Conservation (phyloP, 2,113 vertebrate species). For the Datnioides undecimradiatus region DNA sequence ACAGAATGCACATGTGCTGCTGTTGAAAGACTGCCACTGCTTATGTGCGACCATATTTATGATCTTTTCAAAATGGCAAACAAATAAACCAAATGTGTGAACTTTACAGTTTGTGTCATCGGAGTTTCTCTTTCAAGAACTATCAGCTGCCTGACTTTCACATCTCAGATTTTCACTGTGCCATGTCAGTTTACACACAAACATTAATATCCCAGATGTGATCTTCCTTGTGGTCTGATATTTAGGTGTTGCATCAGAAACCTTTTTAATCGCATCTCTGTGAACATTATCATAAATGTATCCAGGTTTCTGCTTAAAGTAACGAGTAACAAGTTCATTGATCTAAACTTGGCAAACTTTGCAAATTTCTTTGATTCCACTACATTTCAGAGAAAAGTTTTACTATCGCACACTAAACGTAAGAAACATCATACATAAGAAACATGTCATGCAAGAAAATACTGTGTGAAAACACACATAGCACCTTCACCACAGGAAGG, state of each 20-base stretch:
- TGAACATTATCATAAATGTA: no score
- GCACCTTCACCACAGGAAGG: neutral
- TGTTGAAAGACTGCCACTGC: constrained; percentile 68
- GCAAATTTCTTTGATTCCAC: no score
- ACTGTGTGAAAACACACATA: neutral
- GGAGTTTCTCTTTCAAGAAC: neutral
- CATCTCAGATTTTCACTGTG: neutral
- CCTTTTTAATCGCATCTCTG: no score
- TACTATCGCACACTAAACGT: no score
- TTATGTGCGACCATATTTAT: constrained; percentile 74
- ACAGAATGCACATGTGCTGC: constrained; percentile 44
- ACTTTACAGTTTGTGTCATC: constrained; percentile 31
- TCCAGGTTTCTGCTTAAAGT: no score
- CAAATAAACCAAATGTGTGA: constrained; percentile 83
- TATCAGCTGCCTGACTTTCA: neutral
- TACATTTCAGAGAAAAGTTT: no score
- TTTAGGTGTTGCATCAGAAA: no score
- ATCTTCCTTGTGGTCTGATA: no score
- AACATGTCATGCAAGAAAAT: neutral
- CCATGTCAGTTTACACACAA: neutral
- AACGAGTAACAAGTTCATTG: no score
- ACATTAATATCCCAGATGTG: neutral
- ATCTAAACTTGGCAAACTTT: no score
- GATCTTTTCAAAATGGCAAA: constrained; percentile 71
- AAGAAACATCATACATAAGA: no score